phyloP scores from a whole-genome alignment of 2,888 invertebrate species.

The Eupithecia inturbata region DNA sequence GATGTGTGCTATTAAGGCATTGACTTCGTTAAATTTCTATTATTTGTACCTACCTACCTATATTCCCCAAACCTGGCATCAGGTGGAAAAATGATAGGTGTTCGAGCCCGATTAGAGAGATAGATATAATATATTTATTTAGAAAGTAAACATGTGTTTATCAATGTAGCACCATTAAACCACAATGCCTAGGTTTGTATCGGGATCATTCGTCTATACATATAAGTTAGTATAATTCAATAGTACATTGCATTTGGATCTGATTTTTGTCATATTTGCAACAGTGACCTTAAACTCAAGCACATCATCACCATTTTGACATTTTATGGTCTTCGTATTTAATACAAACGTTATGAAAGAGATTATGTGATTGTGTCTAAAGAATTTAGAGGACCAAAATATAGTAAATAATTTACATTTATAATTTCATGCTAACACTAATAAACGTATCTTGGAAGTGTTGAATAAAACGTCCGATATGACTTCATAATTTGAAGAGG shows the following conservation, averaged over 20 bases:
- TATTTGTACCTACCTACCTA: background rate
- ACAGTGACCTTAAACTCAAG: background rate
- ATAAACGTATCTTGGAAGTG: background rate
- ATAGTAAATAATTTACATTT: background rate
- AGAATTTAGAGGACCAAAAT: background rate
- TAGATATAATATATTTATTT: no score
- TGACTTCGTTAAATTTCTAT: background rate
- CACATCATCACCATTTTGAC: background rate
- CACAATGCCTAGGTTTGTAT: no score
- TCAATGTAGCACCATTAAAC: no score
- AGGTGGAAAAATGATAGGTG: background rate
- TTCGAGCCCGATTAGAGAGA: background rate
- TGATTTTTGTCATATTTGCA: background rate
- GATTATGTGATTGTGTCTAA: background rate
- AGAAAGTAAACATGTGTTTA: no score
- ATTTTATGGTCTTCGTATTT: background rate
- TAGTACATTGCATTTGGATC: no score
- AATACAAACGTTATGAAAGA: background rate
- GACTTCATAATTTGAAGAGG: conserved; percentile 48
- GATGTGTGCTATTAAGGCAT: background rate
- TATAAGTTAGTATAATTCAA: no score
- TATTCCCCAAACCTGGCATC: background rate
- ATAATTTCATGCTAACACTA: conserved; percentile 17
- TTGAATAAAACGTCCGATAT: conserved; percentile 40
- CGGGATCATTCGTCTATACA: no score